A percentile compares a stretch with the other conserved stretches of the same genome.
These are phyloP conservation scores for Microplitis mediator DNA, from an alignment of 1,140 invertebrate species.

Conservation along the genomic window DNA sequence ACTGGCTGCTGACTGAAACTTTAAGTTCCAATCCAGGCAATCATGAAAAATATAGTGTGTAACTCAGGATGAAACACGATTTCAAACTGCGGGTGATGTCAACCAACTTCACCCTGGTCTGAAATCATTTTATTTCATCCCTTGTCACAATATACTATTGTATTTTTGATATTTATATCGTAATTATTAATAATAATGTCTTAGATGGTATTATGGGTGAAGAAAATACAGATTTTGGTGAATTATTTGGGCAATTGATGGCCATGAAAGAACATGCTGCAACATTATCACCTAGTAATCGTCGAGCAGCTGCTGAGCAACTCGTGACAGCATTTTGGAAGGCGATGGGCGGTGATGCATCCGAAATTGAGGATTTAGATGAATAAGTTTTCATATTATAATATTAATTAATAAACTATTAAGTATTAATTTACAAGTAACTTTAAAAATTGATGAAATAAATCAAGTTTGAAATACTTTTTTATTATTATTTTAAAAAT, in stretches of 20 bases:
- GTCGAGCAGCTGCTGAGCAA: conserved; percentile 76
- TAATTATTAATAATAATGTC: conserved; percentile 28
- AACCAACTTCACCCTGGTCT: too few relatives aligned
- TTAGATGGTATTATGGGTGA: conserved; percentile 59
- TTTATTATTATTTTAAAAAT: too few relatives aligned
- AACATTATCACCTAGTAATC: conserved; percentile 67
- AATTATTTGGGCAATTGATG: conserved; percentile 68
- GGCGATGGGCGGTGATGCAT: conserved; percentile 76
- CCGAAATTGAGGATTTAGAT: conserved; percentile 67
- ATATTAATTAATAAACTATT: neutral
- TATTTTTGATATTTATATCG: neutral
- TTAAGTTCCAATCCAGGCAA: too few relatives aligned
- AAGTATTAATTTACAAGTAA: neutral
- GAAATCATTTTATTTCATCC: too few relatives aligned
- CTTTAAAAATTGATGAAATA: too few relatives aligned
- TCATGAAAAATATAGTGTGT: too few relatives aligned
- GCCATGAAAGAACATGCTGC: conserved; percentile 74
- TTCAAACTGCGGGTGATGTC: too few relatives aligned
- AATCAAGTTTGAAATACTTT: too few relatives aligned
- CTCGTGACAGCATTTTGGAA: conserved; percentile 80
- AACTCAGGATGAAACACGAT: too few relatives aligned
- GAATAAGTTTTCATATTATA: conserved; percentile 35
- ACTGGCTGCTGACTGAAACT: too few relatives aligned
- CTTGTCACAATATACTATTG: too few relatives aligned
- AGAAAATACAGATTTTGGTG: conserved; percentile 66